These are phyloP conservation scores for Abscondita cerata DNA, from an alignment of 2,888 invertebrate species.

Conservation along the genomic window DNA sequence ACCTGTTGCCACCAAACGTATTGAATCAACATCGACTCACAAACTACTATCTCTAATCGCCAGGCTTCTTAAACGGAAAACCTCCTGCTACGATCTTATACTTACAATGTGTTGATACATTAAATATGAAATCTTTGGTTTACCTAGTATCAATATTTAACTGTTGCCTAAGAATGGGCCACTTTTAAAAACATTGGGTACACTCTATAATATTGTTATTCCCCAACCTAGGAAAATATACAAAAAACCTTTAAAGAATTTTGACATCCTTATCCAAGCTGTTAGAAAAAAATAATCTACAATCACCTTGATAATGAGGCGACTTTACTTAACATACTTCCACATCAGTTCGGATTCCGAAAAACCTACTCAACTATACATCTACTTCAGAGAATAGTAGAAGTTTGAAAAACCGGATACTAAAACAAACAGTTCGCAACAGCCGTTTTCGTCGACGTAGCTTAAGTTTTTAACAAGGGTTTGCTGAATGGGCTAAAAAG, in stretches of 20 bases:
- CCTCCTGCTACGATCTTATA: background rate
- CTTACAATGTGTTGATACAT: background rate
- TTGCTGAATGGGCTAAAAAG: slow-evolving; percentile 9
- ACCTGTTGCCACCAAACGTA: slow-evolving; percentile 7
- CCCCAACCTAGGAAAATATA: background rate
- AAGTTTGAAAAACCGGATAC: background rate
- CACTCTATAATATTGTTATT: background rate
- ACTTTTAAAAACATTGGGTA: background rate
- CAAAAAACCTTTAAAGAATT: background rate
- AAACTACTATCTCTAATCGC: slow-evolving; percentile 4
- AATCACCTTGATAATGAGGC: background rate
- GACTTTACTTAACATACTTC: background rate
- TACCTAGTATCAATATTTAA: slow-evolving; percentile 1
- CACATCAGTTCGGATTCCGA: background rate
- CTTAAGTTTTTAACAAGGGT: slow-evolving; percentile 18
- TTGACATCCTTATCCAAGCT: slow-evolving; percentile 8
- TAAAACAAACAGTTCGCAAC: background rate
- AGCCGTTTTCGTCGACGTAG: background rate
- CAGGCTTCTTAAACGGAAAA: background rate
- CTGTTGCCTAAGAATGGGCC: background rate
- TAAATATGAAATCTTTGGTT: background rate
- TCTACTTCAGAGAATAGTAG: background rate
- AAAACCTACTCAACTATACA: slow-evolving; percentile 5
- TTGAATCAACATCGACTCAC: slow-evolving; percentile 3
- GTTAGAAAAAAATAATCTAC: slow-evolving; percentile 2